These are phyloP conservation scores for Lepilemur septentrionalis DNA, from an alignment of 2,797 vertebrate species.

Conservation along the genomic window DNA sequence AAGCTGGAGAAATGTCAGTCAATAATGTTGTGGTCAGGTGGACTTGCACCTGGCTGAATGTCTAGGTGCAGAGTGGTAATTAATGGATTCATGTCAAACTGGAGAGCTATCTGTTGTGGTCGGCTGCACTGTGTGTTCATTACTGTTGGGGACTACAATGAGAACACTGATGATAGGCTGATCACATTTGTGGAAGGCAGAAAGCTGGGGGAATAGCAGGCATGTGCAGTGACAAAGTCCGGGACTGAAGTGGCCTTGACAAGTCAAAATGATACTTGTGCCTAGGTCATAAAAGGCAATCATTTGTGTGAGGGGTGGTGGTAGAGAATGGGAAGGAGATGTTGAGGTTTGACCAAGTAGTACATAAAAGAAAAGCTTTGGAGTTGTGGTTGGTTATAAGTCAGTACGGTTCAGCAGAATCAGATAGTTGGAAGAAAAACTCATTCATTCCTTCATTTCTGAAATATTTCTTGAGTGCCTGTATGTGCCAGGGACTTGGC, in stretches of 20 bases:
- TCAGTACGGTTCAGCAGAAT: neutral
- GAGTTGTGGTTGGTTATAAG: neutral
- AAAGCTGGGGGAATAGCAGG: neutral
- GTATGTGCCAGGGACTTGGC: neutral
- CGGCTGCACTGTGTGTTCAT: neutral
- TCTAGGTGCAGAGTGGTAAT: neutral
- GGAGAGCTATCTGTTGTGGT: neutral
- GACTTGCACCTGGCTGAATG: neutral
- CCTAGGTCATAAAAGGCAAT: neutral
- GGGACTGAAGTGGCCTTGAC: neutral
- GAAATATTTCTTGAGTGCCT: neutral
- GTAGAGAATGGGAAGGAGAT: neutral
- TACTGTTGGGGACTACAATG: neutral
- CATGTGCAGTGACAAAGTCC: constrained; percentile 26
- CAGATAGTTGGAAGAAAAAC: constrained; percentile 2
- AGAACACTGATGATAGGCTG: neutral
- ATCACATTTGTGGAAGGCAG: neutral
- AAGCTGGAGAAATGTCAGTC: neutral
- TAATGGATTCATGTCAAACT: neutral
- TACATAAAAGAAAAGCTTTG: neutral
- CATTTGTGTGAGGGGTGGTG: neutral
- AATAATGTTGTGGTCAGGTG: neutral
- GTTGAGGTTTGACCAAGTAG: neutral
- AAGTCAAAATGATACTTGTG: neutral
- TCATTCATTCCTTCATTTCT: neutral